phyloP scores from a whole-genome alignment of 2,797 vertebrate species.

The Melanogrammus aeglefinus region DNA sequence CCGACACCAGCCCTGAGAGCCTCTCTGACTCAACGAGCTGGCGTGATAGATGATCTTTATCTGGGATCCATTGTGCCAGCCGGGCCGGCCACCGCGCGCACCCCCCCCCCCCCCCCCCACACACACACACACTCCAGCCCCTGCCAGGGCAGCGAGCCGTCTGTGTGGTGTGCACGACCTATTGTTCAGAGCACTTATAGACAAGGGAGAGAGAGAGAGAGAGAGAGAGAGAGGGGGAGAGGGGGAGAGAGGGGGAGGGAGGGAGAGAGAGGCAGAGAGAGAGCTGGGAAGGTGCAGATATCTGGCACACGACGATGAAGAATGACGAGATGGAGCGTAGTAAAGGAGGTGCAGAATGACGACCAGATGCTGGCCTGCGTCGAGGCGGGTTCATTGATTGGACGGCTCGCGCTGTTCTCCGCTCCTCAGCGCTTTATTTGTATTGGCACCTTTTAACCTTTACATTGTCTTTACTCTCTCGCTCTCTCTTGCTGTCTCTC shows the following conservation, averaged over 20 bases:
- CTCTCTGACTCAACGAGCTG: conserved; percentile 39
- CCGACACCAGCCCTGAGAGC: conserved; percentile 29
- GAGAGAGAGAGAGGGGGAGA: neutral
- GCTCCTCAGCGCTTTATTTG: neutral
- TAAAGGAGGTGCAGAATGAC: neutral
- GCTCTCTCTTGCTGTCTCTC: too few relatives aligned
- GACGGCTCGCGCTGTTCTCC: neutral
- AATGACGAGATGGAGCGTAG: neutral
- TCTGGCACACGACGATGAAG: neutral
- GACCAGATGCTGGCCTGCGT: neutral
- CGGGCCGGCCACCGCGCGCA: conserved; percentile 50
- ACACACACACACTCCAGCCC: neutral
- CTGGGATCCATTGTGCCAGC: conserved; percentile 59
- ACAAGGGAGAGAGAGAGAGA: conserved; percentile 22
- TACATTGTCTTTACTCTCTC: neutral
- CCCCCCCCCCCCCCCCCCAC: neutral
- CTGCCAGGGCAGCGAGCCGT: neutral
- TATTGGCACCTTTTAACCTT: neutral
- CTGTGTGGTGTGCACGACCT: conserved; percentile 34
- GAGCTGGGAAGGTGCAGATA: neutral
- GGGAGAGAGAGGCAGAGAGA: too few relatives aligned
- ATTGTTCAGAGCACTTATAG: conserved; percentile 28
- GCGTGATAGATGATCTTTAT: conserved; percentile 67
- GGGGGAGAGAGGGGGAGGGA: too few relatives aligned
- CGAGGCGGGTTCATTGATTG: neutral